Base-by-base conservation (phyloP, 1,140 invertebrate genomes). In the Steinernema feltiae region DNA sequence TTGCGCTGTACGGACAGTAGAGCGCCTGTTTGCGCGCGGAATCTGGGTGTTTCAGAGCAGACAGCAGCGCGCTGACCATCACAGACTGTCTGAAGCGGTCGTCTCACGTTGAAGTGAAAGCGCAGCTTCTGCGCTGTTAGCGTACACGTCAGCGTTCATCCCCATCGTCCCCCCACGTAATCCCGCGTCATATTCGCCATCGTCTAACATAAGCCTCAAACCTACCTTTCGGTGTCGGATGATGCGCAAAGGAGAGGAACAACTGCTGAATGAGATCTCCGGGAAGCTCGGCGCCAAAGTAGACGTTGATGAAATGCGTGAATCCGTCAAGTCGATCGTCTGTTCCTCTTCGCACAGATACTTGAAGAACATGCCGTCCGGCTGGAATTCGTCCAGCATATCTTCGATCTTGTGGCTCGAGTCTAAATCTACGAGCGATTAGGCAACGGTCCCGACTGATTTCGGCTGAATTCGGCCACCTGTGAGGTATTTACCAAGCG, bases 321-420 rank as follows among this genome's bases (percentile, higher is more conserved):
- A 85, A 85, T 21, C 84, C 84, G 70, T 85, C 82, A 86, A 87
- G 70, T 80, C 80, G 21, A 85, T 86, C n/a, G 82, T 85, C 76
- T 84, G 76, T n/a, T 78, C 76, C 76, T 84, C 83, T 29, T 80
- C 75, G 12, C 77, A 82, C 1, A 86, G 73, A 75, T 83, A 84
- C 30, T 79, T 80, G 73, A 63, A 83, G 46, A 86, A 84, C 79
- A 86, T 84, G 35, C 83, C 83, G 18, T 86, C 81, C 21, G 81
- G 85, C 35, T 86, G 83, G 74, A 84, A 84, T 72, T 86, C 85
- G 29, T 74, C 73, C 27, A 84, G 63, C 85, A 84, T 84, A 53
- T 84, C 83, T 30, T 84, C 69, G 32, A 84, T 72, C 71, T 85
- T 85, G 32, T 86, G 82, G 48, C 77, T 83, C 30, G 83, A 84